phyloP scores from a whole-genome alignment of 2,113 vertebrate species.

The Esox niger region DNA sequence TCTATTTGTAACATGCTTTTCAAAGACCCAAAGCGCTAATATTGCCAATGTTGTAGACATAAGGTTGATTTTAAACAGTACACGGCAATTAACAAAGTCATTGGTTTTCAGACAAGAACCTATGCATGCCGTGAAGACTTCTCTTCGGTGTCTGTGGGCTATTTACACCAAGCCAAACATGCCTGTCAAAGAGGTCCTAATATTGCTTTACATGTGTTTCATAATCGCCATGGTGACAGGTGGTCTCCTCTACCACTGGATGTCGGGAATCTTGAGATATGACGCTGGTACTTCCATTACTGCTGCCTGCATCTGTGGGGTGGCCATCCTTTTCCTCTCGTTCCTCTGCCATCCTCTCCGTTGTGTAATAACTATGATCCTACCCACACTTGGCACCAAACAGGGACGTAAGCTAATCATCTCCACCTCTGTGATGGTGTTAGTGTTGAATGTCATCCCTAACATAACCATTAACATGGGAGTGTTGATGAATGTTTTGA shows the following conservation, averaged over 20 bases:
- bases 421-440: constrained; percentile 76
- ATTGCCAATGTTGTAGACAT: too few species aligned
- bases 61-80: too few species aligned
- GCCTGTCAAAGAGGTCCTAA: constrained; percentile 64
- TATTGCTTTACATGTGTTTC: constrained; percentile 76
- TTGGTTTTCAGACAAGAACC: constrained; percentile 29
- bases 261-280: constrained; percentile 75
- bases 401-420: constrained; percentile 84
- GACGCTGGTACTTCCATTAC: constrained; percentile 30
- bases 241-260: constrained; percentile 78
- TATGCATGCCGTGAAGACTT: constrained; percentile 23
- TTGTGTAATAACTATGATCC: constrained; percentile 81
- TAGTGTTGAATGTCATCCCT: constrained; percentile 77
- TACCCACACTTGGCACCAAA: constrained; percentile 82
- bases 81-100: too few species aligned
- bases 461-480: constrained; percentile 80
- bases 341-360: constrained; percentile 83
- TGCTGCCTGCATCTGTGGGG: constrained; percentile 59
- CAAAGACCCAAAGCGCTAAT: too few species aligned
- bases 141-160: constrained; percentile 67
- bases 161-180: constrained; percentile 80
- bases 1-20: too few species aligned
- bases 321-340: constrained; percentile 69
- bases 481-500: constrained; percentile 70
- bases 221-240: constrained; percentile 55